Evolutionary conservation across 1,140 invertebrate genomes (phyloP).

Genomic region (Pogonomyrmex barbatus): DNA sequence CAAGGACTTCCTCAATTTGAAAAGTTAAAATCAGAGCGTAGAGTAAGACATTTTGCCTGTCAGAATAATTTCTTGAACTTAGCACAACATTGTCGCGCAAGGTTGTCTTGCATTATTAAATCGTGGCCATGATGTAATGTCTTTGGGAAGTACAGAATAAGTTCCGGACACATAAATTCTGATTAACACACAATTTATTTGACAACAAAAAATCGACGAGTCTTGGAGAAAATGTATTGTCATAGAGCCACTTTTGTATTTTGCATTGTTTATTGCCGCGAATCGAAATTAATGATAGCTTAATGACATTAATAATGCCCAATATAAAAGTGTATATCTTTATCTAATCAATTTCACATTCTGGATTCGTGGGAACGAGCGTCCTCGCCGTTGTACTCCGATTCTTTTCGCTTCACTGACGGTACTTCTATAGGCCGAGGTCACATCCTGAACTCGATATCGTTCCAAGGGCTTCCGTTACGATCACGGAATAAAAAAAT

Average conservation of each 20-base stretch:
- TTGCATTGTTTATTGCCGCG: slow-evolving; percentile 30
- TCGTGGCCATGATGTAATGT: not conserved
- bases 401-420: slow-evolving; percentile 10
- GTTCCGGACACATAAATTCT: not conserved
- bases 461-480: slow-evolving; percentile 60
- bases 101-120: not conserved
- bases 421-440: slow-evolving; percentile 14
- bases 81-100: not conserved
- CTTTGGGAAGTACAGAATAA: not conserved
- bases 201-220: not conserved
- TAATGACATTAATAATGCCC: slow-evolving; percentile 43
- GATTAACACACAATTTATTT: not conserved
- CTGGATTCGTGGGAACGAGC: slow-evolving; percentile 23
- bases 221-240: not conserved
- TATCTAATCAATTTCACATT: slow-evolving; percentile 54
- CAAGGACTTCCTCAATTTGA: not conserved
- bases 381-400: slow-evolving; percentile 64
- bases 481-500: slow-evolving; percentile 55
- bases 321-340: not conserved
- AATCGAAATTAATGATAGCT: slow-evolving; percentile 32
- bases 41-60: not conserved
- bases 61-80: not conserved
- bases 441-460: slow-evolving; percentile 31
- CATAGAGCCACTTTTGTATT: not conserved
- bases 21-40: not conserved